Conservation (phyloP, 2,888 invertebrate species). For the Operophtera brumata region DNA sequence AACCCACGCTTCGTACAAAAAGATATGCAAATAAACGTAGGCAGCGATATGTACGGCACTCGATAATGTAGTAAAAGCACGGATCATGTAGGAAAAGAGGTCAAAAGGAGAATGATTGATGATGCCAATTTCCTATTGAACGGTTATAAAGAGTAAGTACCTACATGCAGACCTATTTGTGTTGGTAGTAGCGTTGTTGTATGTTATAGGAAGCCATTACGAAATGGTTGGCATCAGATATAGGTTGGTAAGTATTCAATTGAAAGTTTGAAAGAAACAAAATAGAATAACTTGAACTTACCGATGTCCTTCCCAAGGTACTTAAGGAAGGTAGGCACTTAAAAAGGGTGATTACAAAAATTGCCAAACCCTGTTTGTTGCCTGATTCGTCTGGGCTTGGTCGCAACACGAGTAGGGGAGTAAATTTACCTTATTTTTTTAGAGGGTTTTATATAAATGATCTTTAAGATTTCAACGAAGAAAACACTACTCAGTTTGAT, state of each 20-base stretch:
- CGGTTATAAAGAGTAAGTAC: conserved; percentile 36
- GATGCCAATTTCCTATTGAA: conserved; percentile 64
- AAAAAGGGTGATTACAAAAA: too few relatives aligned
- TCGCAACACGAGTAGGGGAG: too few relatives aligned
- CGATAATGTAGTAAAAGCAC: conserved; percentile 30
- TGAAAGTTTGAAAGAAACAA: conserved; percentile 6
- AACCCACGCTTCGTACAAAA: conserved; percentile 14
- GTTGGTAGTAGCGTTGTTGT: conserved; percentile 33
- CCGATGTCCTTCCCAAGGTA: too few relatives aligned
- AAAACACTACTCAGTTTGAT: too few relatives aligned
- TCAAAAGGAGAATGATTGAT: conserved; percentile 63
- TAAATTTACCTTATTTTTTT: too few relatives aligned
- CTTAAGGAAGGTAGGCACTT: too few relatives aligned
- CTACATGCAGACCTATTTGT: conserved; percentile 44
- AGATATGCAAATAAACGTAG: conserved; percentile 14
- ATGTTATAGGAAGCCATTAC: conserved; percentile 14
- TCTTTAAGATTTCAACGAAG: too few relatives aligned
- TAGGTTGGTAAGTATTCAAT: neutral
- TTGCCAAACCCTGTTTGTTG: too few relatives aligned
- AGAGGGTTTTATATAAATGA: too few relatives aligned
- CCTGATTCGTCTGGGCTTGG: too few relatives aligned
- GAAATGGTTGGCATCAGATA: conserved; percentile 10
- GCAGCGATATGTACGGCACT: conserved; percentile 1
- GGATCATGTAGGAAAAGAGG: conserved; percentile 42
- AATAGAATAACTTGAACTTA: neutral